Percentiles rank a stretch among this genome's conserved stretches.
Evolutionary conservation across 1,140 invertebrate species (phyloP).

Genomic region (Cydia pomonella): DNA sequence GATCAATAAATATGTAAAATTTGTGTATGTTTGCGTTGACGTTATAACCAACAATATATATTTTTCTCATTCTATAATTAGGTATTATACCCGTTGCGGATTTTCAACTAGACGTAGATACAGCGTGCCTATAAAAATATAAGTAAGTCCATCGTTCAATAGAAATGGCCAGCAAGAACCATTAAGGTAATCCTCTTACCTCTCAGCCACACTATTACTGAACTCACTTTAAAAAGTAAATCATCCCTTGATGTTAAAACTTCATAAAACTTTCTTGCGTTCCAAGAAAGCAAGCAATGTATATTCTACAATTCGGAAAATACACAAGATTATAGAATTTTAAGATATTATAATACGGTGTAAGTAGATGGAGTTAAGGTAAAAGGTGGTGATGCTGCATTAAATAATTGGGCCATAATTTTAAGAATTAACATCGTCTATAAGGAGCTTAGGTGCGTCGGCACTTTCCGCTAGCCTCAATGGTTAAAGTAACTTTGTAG

Average conservation of each 20-base stretch:
- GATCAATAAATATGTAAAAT: too few species aligned
- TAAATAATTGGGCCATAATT: slow-evolving; percentile 33
- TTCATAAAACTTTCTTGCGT: not conserved
- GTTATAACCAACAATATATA: too few species aligned
- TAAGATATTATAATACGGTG: not conserved
- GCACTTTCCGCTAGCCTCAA: not conserved
- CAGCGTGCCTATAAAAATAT: slow-evolving; percentile 41
- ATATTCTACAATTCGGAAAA: not conserved
- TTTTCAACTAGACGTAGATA: not conserved
- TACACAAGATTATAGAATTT: not conserved
- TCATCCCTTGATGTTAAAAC: not conserved
- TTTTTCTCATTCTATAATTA: too few species aligned
- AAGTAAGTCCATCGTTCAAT: slow-evolving; percentile 60
- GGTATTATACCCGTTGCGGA: not conserved
- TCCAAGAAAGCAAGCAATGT: slow-evolving; percentile 1
- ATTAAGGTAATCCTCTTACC: slow-evolving; percentile 69
- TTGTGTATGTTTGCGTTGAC: too few species aligned
- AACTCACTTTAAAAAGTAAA: not conserved
- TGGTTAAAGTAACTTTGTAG: slow-evolving; percentile 7
- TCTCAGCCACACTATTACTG: slow-evolving; percentile 33
- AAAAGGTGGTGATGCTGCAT: slow-evolving; percentile 29
- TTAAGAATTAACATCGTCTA: slow-evolving; percentile 18
- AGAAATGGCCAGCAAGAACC: slow-evolving; percentile 65
- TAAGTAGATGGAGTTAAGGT: slow-evolving; percentile 24
- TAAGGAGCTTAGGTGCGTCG: slow-evolving; percentile 23